Conservation (phyloP, 92 coral and sea anemone species). For the Heteractis magnifica region DNA sequence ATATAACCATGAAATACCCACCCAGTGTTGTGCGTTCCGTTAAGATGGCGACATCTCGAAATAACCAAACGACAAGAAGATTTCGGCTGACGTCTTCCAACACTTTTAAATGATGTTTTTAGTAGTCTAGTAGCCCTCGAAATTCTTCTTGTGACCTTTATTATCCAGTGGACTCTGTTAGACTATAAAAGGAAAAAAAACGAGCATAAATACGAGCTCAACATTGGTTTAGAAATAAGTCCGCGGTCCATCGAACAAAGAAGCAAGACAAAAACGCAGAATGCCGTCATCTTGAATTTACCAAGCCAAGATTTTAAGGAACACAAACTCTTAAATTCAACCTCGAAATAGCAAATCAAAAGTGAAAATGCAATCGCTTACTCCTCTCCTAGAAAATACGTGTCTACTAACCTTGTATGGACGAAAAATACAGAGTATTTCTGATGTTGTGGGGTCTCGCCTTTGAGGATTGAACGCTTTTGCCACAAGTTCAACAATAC, state of each 20-base stretch:
- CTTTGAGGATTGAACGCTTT: constrained; percentile 61
- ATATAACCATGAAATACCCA: constrained; percentile 34
- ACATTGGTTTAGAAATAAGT: constrained; percentile 36
- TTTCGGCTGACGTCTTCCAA: constrained; percentile 26
- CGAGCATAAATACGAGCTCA: constrained; percentile 23
- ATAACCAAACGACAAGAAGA: constrained; percentile 54
- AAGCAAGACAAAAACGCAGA: constrained; percentile 46
- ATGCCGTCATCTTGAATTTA: constrained; percentile 41
- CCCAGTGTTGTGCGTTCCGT: constrained; percentile 63
- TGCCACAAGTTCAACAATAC: constrained; percentile 64
- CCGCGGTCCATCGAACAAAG: constrained; percentile 76
- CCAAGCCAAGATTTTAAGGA: constrained; percentile 45
- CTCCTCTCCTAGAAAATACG: constrained; percentile 51
- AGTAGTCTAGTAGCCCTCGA: not conserved
- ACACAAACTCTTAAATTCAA: constrained; percentile 43
- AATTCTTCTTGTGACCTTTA: not conserved
- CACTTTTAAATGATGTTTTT: not conserved
- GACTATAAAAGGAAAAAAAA: constrained; percentile 26
- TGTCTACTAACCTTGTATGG: constrained; percentile 27
- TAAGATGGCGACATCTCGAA: constrained; percentile 91
- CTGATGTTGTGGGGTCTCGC: constrained; percentile 59
- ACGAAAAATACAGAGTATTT: constrained; percentile 31
- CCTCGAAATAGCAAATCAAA: constrained; percentile 5
- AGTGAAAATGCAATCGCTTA: constrained; percentile 56
- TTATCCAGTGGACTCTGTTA: not conserved